Base-by-base conservation (phyloP, 2,113 vertebrate species). In the Calcarius ornatus region DNA sequence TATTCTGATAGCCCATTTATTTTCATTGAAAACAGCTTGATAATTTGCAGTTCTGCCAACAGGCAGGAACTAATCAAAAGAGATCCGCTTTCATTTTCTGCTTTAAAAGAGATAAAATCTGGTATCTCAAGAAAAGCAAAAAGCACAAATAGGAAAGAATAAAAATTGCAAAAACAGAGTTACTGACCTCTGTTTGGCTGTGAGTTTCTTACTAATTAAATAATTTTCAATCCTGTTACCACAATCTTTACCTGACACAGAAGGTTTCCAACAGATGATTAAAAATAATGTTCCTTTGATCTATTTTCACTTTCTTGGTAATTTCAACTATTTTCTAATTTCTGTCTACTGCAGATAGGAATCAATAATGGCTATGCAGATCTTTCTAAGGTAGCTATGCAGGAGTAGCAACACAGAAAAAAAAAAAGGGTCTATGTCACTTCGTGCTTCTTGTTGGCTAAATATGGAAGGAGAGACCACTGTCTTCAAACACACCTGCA, bases 21-120 rank as follows among this genome's bases (percentile, higher is more conserved):
- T 94, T 75, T 53, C 35, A 60, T 9, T 51, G 48, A 79, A 87
- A 92, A 71, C 64, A 84, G 47, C 72, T 63, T 91, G 56, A 15
- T 86, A 53, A 70, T 80, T 72, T 48, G 38, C 42, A 66, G 15
- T 65, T 86, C 64, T 81, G 80, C 27, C 61, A 71, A 47, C 6
- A 47, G 50, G 37, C n/a, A 60, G n/a, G 33, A 57, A 79, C 57
- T 69, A 60, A 56, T 56, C n/a, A 61, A 35, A 94, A 91, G 31
- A 23, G 43, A 19, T 68, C 17, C 1, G 8, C 33, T 66, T 72
- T 82, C 3, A 79, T 65, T 82, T 93, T 65, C 40, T 72, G 5
- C 30, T 66, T 78, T 47, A 56, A 66, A 94, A 70, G 18, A 24
- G 31, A 65, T 10, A 68, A 77, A 92, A 76, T 31, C 25, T 70